Conservation (phyloP, 2,888 invertebrate species). For the Colletes collaris region DNA sequence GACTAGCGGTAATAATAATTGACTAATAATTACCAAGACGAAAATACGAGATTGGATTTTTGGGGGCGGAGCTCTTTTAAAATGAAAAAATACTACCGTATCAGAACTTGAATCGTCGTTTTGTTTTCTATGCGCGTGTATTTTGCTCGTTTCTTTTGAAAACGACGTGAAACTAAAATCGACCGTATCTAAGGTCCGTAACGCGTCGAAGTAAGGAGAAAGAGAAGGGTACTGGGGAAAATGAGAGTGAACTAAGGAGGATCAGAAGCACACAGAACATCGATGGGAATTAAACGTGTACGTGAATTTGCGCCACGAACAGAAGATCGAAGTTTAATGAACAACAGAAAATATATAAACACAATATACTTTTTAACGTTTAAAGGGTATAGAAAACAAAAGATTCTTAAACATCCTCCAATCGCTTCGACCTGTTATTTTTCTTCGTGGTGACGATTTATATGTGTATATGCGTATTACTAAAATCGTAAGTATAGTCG, state of each 20-base stretch:
- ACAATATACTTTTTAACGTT: not conserved
- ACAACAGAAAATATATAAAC: not conserved
- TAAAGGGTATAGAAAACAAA: not conserved
- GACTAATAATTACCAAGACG: conserved; percentile 71
- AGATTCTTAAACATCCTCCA: conserved; percentile 1
- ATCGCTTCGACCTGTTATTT: conserved; percentile 10
- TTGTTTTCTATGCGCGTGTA: not conserved
- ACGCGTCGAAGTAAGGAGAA: not conserved
- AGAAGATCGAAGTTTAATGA: conserved; percentile 11
- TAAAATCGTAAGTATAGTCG: conserved; percentile 19
- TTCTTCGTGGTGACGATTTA: not conserved
- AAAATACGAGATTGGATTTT: conserved; percentile 60
- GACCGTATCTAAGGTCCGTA: not conserved
- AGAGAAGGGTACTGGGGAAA: too few species aligned
- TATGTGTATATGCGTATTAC: not conserved
- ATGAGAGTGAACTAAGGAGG: not conserved
- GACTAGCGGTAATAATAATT: conserved; percentile 71
- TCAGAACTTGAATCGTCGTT: conserved; percentile 21
- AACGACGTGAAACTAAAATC: not conserved
- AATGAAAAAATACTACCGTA: not conserved
- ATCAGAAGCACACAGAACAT: not conserved
- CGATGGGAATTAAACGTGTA: not conserved
- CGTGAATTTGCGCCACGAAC: conserved; percentile 3
- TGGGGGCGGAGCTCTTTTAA: conserved; percentile 3
- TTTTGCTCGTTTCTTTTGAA: not conserved